phyloP scores from a whole-genome alignment of 2,888 invertebrate species.

The Diplolepis rosae region DNA sequence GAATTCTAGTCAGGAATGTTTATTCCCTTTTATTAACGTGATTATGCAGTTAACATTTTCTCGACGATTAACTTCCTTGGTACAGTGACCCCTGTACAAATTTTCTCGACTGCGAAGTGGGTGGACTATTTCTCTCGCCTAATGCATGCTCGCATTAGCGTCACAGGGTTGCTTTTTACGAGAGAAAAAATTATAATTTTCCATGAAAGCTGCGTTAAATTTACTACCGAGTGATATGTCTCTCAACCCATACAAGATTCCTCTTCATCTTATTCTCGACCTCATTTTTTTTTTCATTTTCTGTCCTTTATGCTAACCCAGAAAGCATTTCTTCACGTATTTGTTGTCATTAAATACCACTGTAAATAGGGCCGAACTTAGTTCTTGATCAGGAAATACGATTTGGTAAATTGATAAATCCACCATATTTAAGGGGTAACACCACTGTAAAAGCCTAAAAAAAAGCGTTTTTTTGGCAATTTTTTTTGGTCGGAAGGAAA shows the following conservation, averaged over 20 bases:
- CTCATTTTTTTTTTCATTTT: background rate
- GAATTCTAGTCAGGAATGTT: constrained; percentile 4
- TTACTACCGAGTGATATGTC: constrained; percentile 45
- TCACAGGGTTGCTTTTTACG: constrained; percentile 47
- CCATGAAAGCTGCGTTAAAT: constrained; percentile 47
- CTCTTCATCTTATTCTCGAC: background rate
- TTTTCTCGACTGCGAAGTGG: constrained; percentile 43
- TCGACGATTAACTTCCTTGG: constrained; percentile 51
- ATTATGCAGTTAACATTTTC: constrained; percentile 49
- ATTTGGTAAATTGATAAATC: no score
- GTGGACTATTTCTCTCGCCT: constrained; percentile 50
- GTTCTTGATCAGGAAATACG: no score
- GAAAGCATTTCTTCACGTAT: background rate
- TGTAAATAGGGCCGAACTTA: no score
- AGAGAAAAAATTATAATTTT: constrained; percentile 53
- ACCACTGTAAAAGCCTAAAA: no score
- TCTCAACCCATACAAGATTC: constrained; percentile 16
- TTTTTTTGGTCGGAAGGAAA: no score
- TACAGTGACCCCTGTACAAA: constrained; percentile 43
- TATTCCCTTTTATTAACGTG: constrained; percentile 22
- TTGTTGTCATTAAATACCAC: no score
- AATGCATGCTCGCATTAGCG: constrained; percentile 54
- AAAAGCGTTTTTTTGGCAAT: no score
- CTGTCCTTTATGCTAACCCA: background rate
- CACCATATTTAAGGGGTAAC: no score